Evolutionary conservation across 2,888 invertebrate species (phyloP).

Genomic region (Actias luna): DNA sequence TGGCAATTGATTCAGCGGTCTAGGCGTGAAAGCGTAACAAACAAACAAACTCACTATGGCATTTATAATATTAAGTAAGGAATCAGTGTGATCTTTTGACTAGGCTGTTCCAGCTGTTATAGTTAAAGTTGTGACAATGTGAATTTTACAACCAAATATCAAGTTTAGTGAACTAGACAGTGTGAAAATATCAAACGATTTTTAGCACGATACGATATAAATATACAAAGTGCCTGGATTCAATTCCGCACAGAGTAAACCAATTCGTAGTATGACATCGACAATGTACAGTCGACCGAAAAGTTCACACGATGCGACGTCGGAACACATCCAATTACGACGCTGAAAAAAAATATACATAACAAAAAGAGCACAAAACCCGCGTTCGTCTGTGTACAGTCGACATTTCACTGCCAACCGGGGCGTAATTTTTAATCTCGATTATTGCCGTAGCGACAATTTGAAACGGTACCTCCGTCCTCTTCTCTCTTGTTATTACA

Average conservation of each 20-base stretch:
- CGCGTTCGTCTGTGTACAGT: constrained; percentile 23
- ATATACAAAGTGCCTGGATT: neutral
- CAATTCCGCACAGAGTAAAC: neutral
- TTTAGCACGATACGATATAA: neutral
- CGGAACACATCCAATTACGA: constrained; percentile 16
- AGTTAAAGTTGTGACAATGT: no score
- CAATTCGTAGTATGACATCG: neutral
- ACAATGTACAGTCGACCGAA: neutral
- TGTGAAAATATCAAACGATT: no score
- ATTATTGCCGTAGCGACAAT: constrained; percentile 75
- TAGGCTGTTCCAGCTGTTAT: no score
- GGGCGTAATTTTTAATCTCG: constrained; percentile 78
- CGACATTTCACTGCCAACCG: constrained; percentile 60
- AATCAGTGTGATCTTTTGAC: no score
- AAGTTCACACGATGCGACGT: constrained; percentile 4
- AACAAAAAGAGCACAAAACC: constrained; percentile 21
- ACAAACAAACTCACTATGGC: no score
- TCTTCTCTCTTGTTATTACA: constrained; percentile 28
- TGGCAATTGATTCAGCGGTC: no score
- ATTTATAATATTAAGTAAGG: no score
- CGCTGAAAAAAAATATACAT: constrained; percentile 13
- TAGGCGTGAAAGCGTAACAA: no score
- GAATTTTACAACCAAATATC: no score
- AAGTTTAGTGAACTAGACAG: no score
- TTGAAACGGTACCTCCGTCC: constrained; percentile 51